Conservation (phyloP, 2,797 vertebrate species). For the Pseudomugil tenellus region DNA sequence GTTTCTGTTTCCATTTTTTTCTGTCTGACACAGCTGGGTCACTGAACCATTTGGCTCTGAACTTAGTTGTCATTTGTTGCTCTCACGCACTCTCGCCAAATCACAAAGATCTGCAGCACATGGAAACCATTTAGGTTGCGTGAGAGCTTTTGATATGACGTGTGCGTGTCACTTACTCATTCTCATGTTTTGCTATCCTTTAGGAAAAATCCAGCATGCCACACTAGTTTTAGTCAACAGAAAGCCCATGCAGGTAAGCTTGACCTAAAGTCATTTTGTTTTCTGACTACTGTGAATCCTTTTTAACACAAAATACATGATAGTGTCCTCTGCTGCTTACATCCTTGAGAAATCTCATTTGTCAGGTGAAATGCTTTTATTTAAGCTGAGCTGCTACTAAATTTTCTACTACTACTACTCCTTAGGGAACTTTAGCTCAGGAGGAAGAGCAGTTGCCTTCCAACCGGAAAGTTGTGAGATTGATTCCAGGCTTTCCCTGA, state of each 20-base stretch:
- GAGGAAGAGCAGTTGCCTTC: too few species aligned
- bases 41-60: slow-evolving; percentile 39
- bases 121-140: slow-evolving; percentile 53
- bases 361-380: not conserved
- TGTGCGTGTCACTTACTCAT: slow-evolving; percentile 23
- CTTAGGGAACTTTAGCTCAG: too few species aligned
- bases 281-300: not conserved
- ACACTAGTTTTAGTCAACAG: slow-evolving; percentile 35
- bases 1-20: slow-evolving; percentile 39
- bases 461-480: too few species aligned
- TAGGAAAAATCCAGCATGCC: slow-evolving; percentile 33
- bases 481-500: too few species aligned
- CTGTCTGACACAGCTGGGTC: slow-evolving; percentile 49
- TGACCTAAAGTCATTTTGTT: not conserved
- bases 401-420: too few species aligned
- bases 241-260: slow-evolving; percentile 17
- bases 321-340: slow-evolving; percentile 8
- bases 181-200: slow-evolving; percentile 26
- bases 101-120: slow-evolving; percentile 57
- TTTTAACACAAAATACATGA: not conserved
- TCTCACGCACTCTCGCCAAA: slow-evolving; percentile 54
- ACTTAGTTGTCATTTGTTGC: slow-evolving; percentile 39
- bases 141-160: slow-evolving; percentile 50
- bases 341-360: slow-evolving; percentile 4
- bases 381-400: not conserved